These are phyloP conservation scores for Eupeodes luniger DNA, from an alignment of 2,888 invertebrate species.

Conservation along the genomic window DNA sequence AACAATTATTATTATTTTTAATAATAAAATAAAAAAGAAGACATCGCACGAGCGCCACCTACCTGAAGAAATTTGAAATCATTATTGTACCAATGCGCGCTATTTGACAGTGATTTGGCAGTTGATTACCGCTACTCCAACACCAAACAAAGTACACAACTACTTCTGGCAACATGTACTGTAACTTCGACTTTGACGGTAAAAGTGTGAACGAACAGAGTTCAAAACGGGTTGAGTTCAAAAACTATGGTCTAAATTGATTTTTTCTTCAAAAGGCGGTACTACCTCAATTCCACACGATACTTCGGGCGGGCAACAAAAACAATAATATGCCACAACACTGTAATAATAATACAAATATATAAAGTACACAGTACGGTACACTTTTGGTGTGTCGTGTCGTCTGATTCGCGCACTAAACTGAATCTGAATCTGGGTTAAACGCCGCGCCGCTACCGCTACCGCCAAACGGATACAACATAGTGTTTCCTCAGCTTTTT, in stretches of 20 bases:
- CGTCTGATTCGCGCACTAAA: slow-evolving; percentile 49
- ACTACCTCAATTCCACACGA: slow-evolving; percentile 41
- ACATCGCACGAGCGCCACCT: slow-evolving; percentile 51
- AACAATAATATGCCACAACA: too few relatives aligned
- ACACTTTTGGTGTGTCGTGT: slow-evolving; percentile 30
- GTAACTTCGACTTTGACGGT: neutral
- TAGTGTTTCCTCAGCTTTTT: slow-evolving; percentile 47
- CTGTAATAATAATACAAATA: neutral
- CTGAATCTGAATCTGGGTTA: slow-evolving; percentile 69
- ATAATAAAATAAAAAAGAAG: neutral
- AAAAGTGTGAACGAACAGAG: neutral
- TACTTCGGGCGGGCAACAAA: neutral
- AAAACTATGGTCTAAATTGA: slow-evolving; percentile 57
- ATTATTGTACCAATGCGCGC: slow-evolving; percentile 58
- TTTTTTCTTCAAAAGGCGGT: slow-evolving; percentile 49
- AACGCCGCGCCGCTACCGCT: neutral
- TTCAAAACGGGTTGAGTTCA: slow-evolving; percentile 37
- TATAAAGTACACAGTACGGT: slow-evolving; percentile 53
- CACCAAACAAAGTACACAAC: slow-evolving; percentile 60
- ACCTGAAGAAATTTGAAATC: slow-evolving; percentile 70
- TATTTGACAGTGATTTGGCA: slow-evolving; percentile 68
- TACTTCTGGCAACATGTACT: slow-evolving; percentile 51
- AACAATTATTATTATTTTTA: slow-evolving; percentile 29
- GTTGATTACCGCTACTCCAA: slow-evolving; percentile 68
- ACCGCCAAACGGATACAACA: slow-evolving; percentile 33